Evolutionary conservation across 2,797 vertebrate species (phyloP).

Genomic region (Silurus lanzhouensis): DNA sequence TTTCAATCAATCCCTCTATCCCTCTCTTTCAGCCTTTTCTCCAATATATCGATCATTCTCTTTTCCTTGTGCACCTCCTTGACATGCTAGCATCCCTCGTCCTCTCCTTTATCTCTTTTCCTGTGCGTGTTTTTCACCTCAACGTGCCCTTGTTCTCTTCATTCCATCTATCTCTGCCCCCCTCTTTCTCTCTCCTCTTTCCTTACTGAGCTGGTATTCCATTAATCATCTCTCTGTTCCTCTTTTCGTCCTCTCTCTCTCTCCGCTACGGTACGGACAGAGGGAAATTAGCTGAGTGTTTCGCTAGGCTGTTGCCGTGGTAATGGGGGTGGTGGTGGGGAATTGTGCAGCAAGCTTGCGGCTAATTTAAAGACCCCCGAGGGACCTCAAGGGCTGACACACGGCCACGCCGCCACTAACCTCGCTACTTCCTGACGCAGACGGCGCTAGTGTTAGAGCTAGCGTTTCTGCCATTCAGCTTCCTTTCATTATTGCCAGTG

Average conservation of each 20-base stretch:
- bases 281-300: constrained; percentile 46
- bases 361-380: constrained; percentile 61
- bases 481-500: constrained; percentile 13
- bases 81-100: background rate
- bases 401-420: constrained; percentile 13
- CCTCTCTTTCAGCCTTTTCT: background rate
- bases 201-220: constrained; percentile 34
- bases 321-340: constrained; percentile 58
- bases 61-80: background rate
- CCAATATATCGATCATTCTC: background rate
- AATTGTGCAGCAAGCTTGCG: constrained; percentile 43
- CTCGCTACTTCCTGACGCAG: background rate
- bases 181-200: constrained; percentile 21
- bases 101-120: background rate
- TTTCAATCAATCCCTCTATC: background rate
- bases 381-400: constrained; percentile 43
- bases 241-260: constrained; percentile 16
- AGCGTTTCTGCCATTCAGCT: constrained; percentile 22
- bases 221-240: constrained; percentile 49
- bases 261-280: constrained; percentile 28
- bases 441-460: constrained; percentile 8
- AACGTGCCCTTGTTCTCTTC: background rate
- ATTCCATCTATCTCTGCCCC: constrained; percentile 14
- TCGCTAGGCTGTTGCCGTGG: constrained; percentile 64
- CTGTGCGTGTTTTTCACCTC: constrained; percentile 17